These are phyloP conservation scores for Lutraria lutraria DNA, from an alignment of 2,888 invertebrate species.

Conservation along the genomic window DNA sequence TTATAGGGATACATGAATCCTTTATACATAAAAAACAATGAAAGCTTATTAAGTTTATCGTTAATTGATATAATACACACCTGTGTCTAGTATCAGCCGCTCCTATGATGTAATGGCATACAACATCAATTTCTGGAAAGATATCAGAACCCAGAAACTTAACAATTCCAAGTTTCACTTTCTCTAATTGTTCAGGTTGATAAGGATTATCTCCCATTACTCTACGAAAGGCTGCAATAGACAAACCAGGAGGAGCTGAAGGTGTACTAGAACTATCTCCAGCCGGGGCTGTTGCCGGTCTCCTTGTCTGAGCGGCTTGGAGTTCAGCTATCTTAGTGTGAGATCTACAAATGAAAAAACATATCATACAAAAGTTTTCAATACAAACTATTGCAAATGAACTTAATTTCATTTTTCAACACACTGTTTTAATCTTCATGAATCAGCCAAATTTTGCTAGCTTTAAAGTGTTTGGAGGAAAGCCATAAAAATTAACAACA, in stretches of 20 bases:
- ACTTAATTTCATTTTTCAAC: too few relatives aligned
- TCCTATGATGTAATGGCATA: slow-evolving; percentile 93
- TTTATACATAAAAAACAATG: too few relatives aligned
- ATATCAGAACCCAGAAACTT: slow-evolving; percentile 94
- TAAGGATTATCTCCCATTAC: slow-evolving; percentile 82
- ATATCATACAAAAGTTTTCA: not conserved
- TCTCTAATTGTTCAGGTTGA: slow-evolving; percentile 89
- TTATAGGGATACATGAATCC: too few relatives aligned
- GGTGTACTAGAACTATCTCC: slow-evolving; percentile 57
- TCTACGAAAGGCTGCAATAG: slow-evolving; percentile 80
- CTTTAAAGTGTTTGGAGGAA: too few relatives aligned
- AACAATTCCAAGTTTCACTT: slow-evolving; percentile 92
- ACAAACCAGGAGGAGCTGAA: slow-evolving; percentile 82
- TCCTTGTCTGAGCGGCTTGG: slow-evolving; percentile 56
- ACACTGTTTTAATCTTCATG: too few relatives aligned
- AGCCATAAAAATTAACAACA: too few relatives aligned
- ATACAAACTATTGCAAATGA: not conserved
- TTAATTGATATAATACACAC: slow-evolving; percentile 73
- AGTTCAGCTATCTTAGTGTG: slow-evolving; percentile 59
- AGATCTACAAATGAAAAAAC: slow-evolving; percentile 40
- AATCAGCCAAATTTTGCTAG: too few relatives aligned
- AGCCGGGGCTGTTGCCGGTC: slow-evolving; percentile 68
- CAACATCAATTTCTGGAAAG: slow-evolving; percentile 91
- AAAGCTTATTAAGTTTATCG: too few relatives aligned
- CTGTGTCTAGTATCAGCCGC: slow-evolving; percentile 93